phyloP scores from a whole-genome alignment of 2,113 vertebrate species.

The Sinosuthora webbiana region DNA sequence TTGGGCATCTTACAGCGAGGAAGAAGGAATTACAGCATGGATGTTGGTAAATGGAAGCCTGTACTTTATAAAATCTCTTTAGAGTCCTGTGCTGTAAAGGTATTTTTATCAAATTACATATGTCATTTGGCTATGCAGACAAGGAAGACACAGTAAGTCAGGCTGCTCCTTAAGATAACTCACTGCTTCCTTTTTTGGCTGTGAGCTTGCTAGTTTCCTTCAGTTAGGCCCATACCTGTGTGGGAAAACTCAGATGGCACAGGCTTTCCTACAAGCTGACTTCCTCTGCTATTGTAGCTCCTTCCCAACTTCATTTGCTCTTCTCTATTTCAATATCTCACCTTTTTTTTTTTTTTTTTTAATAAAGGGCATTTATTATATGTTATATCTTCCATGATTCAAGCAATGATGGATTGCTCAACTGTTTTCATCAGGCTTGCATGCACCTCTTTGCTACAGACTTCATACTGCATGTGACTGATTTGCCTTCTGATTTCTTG shows the following conservation, averaged over 20 bases:
- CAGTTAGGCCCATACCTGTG: neutral
- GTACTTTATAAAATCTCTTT: neutral
- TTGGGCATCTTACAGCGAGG: neutral
- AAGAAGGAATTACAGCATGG: neutral
- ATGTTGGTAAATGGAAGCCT: neutral
- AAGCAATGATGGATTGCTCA: neutral
- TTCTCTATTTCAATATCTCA: neutral
- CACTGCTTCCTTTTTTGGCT: neutral
- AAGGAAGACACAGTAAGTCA: neutral
- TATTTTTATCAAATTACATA: conserved; percentile 17
- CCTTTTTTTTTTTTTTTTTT: neutral
- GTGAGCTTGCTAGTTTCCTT: neutral
- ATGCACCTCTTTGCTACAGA: neutral
- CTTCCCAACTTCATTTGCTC: neutral
- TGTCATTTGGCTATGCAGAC: neutral
- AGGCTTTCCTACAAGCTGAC: neutral
- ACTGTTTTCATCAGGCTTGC: neutral
- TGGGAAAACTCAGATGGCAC: neutral
- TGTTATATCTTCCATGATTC: neutral
- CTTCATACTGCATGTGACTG: neutral
- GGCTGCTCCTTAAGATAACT: neutral
- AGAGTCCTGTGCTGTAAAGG: neutral
- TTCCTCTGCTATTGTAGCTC: neutral
- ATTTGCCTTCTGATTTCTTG: neutral
- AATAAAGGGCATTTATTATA: neutral